Base-by-base conservation (phyloP, 2,888 invertebrate species). In the Linyphia triangularis region DNA sequence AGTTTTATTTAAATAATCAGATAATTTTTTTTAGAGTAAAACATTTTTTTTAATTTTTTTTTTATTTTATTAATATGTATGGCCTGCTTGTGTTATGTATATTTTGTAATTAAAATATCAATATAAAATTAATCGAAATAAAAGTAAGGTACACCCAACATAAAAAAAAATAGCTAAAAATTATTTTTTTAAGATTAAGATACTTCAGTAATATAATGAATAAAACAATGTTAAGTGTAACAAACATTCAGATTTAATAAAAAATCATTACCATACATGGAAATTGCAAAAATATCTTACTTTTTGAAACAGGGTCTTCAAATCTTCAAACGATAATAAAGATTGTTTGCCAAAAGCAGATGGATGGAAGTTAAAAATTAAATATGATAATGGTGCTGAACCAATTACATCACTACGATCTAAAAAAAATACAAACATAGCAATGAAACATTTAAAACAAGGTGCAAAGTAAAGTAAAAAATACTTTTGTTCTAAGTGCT, bases 361-460 rank as follows among this genome's bases (percentile, higher is more conserved):
- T 28, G 95, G 93, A 91, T 94, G 94, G 92, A 98, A 96, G 93
- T 97, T 97, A 91, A 97, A 96, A 90, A 97, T 95, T 40, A 98
- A 93, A 13, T 96, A 96, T 22, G 96, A 95, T 19, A 98, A 93
- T 0, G 98, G 97, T 88, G 94, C 95, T 0, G 95, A 94, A 1
- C 93, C 93, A 0, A 95, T 94, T 0, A 95, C 92, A 65, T 94
- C 93, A 92, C 96, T 96, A 90, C 94, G 90, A 28, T 92, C 93
- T 93, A 90, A 26, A 90, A 91, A 79, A 33, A 75, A 70, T 70
- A 3, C 22, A 3, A n/a, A n/a, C n/a, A 19, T 1, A n/a, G 1
- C 19, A 2, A 19, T n/a, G 13, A 43, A 43, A 13, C 7, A n/a
- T 2, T 43, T 43, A 43, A 43, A 16, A 13, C 43, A 1, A 43